phyloP scores from a whole-genome alignment of 2,888 invertebrate genomes.

The Pharmacophagus antenor region DNA sequence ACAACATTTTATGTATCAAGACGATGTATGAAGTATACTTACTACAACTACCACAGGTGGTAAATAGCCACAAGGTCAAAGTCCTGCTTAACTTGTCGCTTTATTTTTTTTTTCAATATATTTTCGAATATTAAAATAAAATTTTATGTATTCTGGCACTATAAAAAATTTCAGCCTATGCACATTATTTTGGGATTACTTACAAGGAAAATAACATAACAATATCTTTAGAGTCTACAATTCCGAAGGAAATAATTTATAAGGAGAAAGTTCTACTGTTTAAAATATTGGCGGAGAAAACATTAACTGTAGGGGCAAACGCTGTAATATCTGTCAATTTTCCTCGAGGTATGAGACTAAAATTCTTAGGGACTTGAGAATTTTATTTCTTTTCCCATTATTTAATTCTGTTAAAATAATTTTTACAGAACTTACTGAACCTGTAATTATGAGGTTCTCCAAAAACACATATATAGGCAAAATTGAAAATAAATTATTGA shows the following conservation, averaged over 20 bases:
- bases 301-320: constrained; percentile 58
- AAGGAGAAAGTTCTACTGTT: constrained; percentile 56
- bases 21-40: no score
- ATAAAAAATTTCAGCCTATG: constrained; percentile 57
- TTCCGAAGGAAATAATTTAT: constrained; percentile 59
- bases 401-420: background rate
- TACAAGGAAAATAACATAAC: constrained; percentile 39
- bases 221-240: constrained; percentile 40
- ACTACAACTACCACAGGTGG: no score
- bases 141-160: no score
- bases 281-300: constrained; percentile 54
- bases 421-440: constrained; percentile 56
- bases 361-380: background rate
- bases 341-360: constrained; percentile 50
- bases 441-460: constrained; percentile 49
- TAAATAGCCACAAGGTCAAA: no score
- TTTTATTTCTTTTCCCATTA: background rate
- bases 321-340: constrained; percentile 54
- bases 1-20: no score
- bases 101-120: no score
- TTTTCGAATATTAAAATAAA: no score
- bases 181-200: constrained; percentile 48
- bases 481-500: constrained; percentile 42
- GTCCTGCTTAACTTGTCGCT: no score
- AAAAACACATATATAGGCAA: constrained; percentile 51